These are phyloP conservation scores for Euplexia lucipara DNA, from an alignment of 2,888 invertebrate species.

Conservation along the genomic window DNA sequence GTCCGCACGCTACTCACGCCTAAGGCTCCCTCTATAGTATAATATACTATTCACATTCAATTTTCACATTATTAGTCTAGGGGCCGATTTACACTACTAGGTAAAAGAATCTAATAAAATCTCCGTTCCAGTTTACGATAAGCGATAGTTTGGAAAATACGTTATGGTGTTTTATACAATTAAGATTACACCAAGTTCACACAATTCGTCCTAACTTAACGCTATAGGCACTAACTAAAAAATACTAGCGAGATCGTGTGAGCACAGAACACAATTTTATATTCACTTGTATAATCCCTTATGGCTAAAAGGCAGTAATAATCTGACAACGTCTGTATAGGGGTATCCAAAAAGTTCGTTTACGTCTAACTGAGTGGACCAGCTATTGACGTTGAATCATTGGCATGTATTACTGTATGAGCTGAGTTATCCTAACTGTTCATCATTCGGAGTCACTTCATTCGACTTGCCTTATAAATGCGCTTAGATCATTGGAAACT, in stretches of 20 bases:
- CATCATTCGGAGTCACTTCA: constrained; percentile 46
- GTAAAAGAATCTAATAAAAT: constrained; percentile 76
- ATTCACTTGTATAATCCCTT: constrained; percentile 81
- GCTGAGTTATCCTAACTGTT: constrained; percentile 51
- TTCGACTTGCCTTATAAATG: constrained; percentile 57
- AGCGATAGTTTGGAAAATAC: constrained; percentile 74
- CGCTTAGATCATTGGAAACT: constrained; percentile 67
- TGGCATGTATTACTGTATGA: constrained; percentile 68
- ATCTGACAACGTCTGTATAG: constrained; percentile 83
- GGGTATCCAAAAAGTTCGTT: constrained; percentile 79
- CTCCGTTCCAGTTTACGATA: constrained; percentile 72
- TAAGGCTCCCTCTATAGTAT: constrained; percentile 71
- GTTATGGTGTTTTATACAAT: constrained; percentile 70
- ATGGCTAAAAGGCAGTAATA: constrained; percentile 85
- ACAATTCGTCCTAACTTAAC: constrained; percentile 87
- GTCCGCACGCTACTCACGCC: constrained; percentile 56
- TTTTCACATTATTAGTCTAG: constrained; percentile 70
- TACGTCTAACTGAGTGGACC: constrained; percentile 69
- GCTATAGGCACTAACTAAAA: constrained; percentile 89
- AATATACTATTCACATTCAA: constrained; percentile 64
- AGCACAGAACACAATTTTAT: constrained; percentile 88
- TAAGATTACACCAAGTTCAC: constrained; percentile 74
- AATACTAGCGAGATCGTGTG: constrained; percentile 90
- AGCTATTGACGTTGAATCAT: constrained; percentile 71
- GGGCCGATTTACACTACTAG: constrained; percentile 75